Conservation (phyloP, 2,888 invertebrate species). For the Lithophane ornitopus region DNA sequence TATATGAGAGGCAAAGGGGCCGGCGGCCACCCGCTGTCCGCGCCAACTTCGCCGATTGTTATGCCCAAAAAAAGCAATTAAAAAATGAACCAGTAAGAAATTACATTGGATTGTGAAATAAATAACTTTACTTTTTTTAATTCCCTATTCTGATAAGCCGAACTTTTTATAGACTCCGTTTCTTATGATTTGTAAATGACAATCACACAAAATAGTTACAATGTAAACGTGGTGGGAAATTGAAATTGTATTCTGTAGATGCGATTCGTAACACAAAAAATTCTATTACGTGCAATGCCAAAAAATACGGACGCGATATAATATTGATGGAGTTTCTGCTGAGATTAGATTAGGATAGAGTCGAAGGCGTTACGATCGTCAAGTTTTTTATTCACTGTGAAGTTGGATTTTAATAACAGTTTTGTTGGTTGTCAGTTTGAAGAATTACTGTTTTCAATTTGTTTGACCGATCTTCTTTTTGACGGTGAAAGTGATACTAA, state of each 20-base stretch:
- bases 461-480: conserved; percentile 46
- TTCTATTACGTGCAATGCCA: conserved; percentile 69
- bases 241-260: conserved; percentile 75
- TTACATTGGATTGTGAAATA: conserved; percentile 80
- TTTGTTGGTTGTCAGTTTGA: conserved; percentile 51
- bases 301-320: conserved; percentile 56
- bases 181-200: conserved; percentile 81
- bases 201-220: conserved; percentile 75
- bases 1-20: conserved; percentile 85
- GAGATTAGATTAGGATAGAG: conserved; percentile 58
- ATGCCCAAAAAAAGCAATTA: conserved; percentile 88
- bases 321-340: conserved; percentile 55
- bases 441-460: conserved; percentile 54
- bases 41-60: conserved; percentile 84
- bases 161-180: conserved; percentile 72
- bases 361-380: conserved; percentile 34
- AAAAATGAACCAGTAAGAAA: conserved; percentile 84
- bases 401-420: conserved; percentile 60
- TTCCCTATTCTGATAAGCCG: conserved; percentile 72
- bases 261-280: conserved; percentile 73
- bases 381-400: conserved; percentile 55
- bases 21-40: conserved; percentile 88
- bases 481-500: conserved; percentile 48
- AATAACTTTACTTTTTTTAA: conserved; percentile 73
- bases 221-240: conserved; percentile 79